These are phyloP conservation scores for Gonocerus acuteangulatus DNA, from an alignment of 2,888 invertebrate species.

Conservation along the genomic window DNA sequence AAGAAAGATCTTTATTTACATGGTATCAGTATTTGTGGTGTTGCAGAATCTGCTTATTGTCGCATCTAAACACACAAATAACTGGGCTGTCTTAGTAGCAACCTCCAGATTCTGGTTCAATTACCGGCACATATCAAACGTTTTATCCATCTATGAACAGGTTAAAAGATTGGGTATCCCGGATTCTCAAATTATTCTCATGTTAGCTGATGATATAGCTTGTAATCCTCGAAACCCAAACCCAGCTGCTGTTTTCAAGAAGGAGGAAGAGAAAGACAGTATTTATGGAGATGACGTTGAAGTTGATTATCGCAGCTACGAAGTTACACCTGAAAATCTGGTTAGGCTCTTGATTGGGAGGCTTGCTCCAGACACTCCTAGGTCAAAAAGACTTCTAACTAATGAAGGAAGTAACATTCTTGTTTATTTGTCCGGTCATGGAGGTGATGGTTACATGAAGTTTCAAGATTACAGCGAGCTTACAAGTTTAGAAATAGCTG, in stretches of 20 bases:
- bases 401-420: slow-evolving; percentile 96
- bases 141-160: slow-evolving; percentile 93
- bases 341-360: slow-evolving; percentile 90
- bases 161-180: slow-evolving; percentile 98
- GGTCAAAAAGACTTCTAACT: slow-evolving; percentile 83
- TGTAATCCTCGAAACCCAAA: slow-evolving; percentile 96
- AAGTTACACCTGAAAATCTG: slow-evolving; percentile 97
- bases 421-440: slow-evolving; percentile 91
- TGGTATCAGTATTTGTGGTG: no score
- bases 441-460: slow-evolving; percentile 97
- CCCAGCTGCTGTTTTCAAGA: slow-evolving; percentile 96
- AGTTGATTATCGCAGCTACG: slow-evolving; percentile 93
- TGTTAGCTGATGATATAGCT: slow-evolving; percentile 99
- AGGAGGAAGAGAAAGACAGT: slow-evolving; percentile 95
- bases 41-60: no score
- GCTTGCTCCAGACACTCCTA: slow-evolving; percentile 81
- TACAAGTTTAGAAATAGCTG: slow-evolving; percentile 94
- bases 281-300: slow-evolving; percentile 99
- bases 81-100: slow-evolving; percentile 98
- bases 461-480: slow-evolving; percentile 99
- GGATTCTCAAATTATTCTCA: slow-evolving; percentile 93
- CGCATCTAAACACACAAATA: slow-evolving; percentile 70
- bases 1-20: no score
- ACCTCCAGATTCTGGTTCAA: slow-evolving; percentile 99
- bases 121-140: slow-evolving; percentile 98